Evolutionary conservation across 1,140 invertebrate species (phyloP), one percentile per base, ranked within the genome.

Genomic region (Coptotermes formosanus): DNA sequence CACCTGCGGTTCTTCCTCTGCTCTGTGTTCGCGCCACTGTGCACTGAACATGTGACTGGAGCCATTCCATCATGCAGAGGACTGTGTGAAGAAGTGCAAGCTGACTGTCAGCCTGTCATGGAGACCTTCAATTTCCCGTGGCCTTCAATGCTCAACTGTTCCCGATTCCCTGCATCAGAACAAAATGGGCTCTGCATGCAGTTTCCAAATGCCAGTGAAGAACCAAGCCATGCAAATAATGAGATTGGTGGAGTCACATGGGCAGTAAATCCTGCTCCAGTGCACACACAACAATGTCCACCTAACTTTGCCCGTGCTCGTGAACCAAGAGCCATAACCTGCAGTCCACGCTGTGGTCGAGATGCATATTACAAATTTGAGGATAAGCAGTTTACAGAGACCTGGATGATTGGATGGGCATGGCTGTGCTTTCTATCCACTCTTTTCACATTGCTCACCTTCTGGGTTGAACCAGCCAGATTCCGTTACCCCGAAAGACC

Each of bases 1-100:
- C 95, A 97, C 88, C 94, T 98, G 19, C 94, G 95, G 88, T 96
- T 98, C 89, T 97, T 99, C 90, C 93, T 99, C 52, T 99, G 97
- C 91, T 96, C 97, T 48, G 96, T 97, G 16, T 97, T 98, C 90
- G 96, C 97, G 25, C 97, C 97, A 59, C 96, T 98, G 91, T 99
- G 97, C 91, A 97, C 97, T 16, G 96, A 97, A 89, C 95, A 97
- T 89, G 95, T 98, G 88, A 92, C 93, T 52, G 94, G 95, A 88
- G 95, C 96, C 43, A 97, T 99, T 87, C 96, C 96, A 83, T 96
- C 96, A 8, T 98, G 97, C 92, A 94, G 96, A 87, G 94, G 95
- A 7, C 93, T 98, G 82, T 98, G 97, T 91, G 94, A 97, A 88
- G 94, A 94, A 81, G 97, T 98, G 1, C 93, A 94, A 87, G 92